These are phyloP conservation scores for Agrotis ipsilon DNA, from an alignment of 2,888 invertebrate genomes.

Conservation along the genomic window DNA sequence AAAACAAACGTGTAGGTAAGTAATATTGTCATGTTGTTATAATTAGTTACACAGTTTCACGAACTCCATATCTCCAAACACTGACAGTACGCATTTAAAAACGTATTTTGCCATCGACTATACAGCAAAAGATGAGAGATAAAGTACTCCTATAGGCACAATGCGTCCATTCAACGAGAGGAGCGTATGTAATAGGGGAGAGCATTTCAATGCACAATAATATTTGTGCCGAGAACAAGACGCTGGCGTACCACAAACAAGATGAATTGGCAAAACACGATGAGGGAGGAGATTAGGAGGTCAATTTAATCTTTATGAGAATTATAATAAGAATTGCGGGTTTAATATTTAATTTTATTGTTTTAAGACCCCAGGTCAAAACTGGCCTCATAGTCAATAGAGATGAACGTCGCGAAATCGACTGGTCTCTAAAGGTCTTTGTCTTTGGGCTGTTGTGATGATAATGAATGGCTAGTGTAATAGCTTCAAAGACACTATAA, in stretches of 20 bases:
- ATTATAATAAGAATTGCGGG: too few relatives aligned
- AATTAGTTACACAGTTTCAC: neutral
- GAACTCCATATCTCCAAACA: neutral
- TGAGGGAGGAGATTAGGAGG: neutral
- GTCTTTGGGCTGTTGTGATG: too few relatives aligned
- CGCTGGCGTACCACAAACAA: constrained; percentile 23
- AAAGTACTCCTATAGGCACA: constrained; percentile 76
- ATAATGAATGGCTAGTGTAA: too few relatives aligned
- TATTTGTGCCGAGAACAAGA: constrained; percentile 29
- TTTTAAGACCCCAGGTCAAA: too few relatives aligned
- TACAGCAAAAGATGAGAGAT: constrained; percentile 46
- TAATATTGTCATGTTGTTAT: neutral
- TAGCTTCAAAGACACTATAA: too few relatives aligned
- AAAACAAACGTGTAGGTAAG: neutral
- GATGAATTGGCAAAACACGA: constrained; percentile 14
- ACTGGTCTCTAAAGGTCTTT: too few relatives aligned
- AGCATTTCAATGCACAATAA: constrained; percentile 42
- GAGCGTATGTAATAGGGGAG: constrained; percentile 59
- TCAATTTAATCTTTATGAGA: too few relatives aligned
- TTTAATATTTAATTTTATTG: too few relatives aligned
- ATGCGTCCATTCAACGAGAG: constrained; percentile 76
- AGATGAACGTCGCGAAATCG: too few relatives aligned
- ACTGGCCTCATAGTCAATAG: too few relatives aligned
- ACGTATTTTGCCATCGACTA: constrained; percentile 15
- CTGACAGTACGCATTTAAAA: neutral